A percentile compares a stretch with the other conserved stretches of the same genome.
Conservation (phyloP, 2,888 invertebrate species). For the Bugulina stolonifera region DNA sequence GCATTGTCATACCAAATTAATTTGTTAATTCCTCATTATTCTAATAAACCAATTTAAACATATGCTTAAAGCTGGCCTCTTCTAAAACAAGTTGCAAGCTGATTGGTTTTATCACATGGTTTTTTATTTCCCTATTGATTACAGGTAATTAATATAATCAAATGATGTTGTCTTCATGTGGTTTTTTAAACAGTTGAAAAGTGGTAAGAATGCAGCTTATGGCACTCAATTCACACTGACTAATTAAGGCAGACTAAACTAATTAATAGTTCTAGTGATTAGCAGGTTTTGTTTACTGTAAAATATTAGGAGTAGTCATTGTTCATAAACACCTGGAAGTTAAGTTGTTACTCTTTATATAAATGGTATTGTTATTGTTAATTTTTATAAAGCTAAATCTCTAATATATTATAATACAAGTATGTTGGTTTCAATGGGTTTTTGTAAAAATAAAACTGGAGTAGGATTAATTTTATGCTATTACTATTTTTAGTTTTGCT, state of each 20-base stretch:
- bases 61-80: not conserved
- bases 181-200: constrained; percentile 21
- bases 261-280: constrained; percentile 12
- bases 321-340: not conserved
- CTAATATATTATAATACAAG: too few species aligned
- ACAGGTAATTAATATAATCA: constrained; percentile 19
- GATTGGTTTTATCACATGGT: not conserved
- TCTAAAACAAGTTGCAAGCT: not conserved
- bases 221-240: constrained; percentile 17
- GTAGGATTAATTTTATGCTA: too few species aligned
- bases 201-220: constrained; percentile 12
- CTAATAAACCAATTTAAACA: not conserved
- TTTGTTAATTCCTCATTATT: constrained; percentile 12
- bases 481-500: too few species aligned
- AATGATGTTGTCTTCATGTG: constrained; percentile 25
- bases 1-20: constrained; percentile 11
- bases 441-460: too few species aligned
- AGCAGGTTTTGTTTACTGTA: not conserved
- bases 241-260: constrained; percentile 13
- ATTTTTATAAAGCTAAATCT: too few species aligned
- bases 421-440: too few species aligned
- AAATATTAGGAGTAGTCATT: not conserved
- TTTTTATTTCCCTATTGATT: constrained; percentile 19
- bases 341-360: too few species aligned
- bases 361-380: too few species aligned